Base-by-base conservation (phyloP, 2,797 vertebrate species). In the Sibirionetta formosa region DNA sequence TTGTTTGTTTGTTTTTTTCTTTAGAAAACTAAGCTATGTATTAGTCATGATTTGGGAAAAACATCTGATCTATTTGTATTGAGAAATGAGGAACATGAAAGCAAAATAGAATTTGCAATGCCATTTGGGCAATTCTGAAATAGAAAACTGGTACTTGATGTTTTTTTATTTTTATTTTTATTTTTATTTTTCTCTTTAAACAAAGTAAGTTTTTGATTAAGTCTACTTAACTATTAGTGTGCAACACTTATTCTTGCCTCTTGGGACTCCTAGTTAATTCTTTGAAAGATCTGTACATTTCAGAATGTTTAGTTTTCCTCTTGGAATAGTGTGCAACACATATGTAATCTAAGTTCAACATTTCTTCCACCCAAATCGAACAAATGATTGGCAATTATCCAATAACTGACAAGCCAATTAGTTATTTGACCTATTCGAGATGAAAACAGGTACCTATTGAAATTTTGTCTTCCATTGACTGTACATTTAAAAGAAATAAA, bases 401-500 rank as follows among this genome's bases (percentile, higher is more conserved):
- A 96, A 31, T 88, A 87, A 72, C 64, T 82, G 38, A 87, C 88
- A 87, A 85, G 81, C 68, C 95, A 92, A 71, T 95, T 94, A 87
- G 72, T 81, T 85, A 38, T 82, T 91, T 94, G 92, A 91, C 72
- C 86, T 89, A 53, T 86, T 75, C 40, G 75, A 92, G 68, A 85
- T 23, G 3, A 56, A 80, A 91, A 79, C 91, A 51, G 68, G 60
- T 94, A 61, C n/a, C 84, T 65, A 18, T 54, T 68, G 88, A 82
- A 78, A 96, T 91, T 61, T 27, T 82, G 75, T 93, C 86, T 96
- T 73, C 46, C 44, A 69, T 63, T 61, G 91, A 78, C 75, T 91
- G 84, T 95, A 69, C 82, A 92, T 97, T 94, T 95, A 95, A 95
- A 95, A 93, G 94, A 91, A 92, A 93, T 95, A 94, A 92, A 95